Percentiles rank a stretch among this genome's conserved stretches.
phyloP scores from a whole-genome alignment of 2,888 invertebrate species.

The Strigamia crassipes region DNA sequence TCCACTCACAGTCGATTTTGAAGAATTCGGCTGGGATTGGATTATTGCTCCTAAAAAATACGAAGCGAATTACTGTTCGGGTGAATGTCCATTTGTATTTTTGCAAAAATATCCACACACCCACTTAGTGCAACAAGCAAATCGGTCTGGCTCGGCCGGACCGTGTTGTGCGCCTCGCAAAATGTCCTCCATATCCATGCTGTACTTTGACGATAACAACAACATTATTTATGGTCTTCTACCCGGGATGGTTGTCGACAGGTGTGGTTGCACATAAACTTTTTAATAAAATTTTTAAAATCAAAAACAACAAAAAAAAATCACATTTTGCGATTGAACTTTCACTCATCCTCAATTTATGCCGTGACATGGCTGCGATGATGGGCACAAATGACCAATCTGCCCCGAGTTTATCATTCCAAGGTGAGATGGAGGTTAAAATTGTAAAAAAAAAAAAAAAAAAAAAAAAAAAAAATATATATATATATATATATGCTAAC shows the following conservation, averaged over 20 bases:
- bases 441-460: too few relatives aligned
- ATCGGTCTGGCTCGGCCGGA: constrained; percentile 74
- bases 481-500: neutral
- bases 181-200: constrained; percentile 77
- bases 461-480: too few relatives aligned
- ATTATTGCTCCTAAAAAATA: constrained; percentile 94
- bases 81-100: constrained; percentile 88
- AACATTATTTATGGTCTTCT: constrained; percentile 85
- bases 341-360: neutral
- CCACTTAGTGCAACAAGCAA: constrained; percentile 80
- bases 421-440: neutral
- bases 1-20: constrained; percentile 90
- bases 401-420: neutral
- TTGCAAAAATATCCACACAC: constrained; percentile 86
- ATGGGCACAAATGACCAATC: neutral
- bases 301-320: too few relatives aligned
- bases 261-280: constrained; percentile 84
- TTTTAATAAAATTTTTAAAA: too few relatives aligned
- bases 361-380: neutral
- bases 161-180: constrained; percentile 92
- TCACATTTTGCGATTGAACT: neutral
- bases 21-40: constrained; percentile 96
- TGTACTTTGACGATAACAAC: constrained; percentile 87
- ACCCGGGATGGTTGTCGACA: constrained; percentile 92
- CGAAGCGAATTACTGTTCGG: constrained; percentile 94